Evolutionary conservation across 2,113 vertebrate species (phyloP), one percentile per base, ranked within the genome.

Genomic region (Polyodon spathula): DNA sequence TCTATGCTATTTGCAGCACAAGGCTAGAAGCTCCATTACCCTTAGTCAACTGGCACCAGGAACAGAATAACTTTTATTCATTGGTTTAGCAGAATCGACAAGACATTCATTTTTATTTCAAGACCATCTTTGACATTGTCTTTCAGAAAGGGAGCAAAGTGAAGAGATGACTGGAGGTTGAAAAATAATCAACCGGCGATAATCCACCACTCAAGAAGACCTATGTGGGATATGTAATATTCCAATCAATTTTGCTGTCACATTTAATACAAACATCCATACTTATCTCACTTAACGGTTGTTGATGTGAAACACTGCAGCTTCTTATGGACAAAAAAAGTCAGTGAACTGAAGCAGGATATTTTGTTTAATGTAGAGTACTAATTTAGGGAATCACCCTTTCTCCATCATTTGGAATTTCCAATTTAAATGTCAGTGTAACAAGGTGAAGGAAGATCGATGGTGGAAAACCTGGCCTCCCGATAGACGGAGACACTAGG

Each of bases 41-140:
- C 63, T 70, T 61, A 60, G 60, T 66, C 60, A 68, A 63, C 61
- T 58, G 56, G 53, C 46, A 55, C 63, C 57, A 61, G 57, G 48
- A 59, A 50, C 44, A 50, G 62, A 66, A 65, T 42, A 55, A 54
- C 54, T 56, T 16, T 40, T 16, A 52, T 61, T 63, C 17, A 12
- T 63, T 67, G 59, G 41, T 38, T 40, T 56, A 40, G 55, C 41
- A 48, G 48, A 46, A 51, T 10, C 44, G 37, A 60, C 40, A 54
- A 66, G 50, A 39, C 12, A 11, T 55, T 43, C 37, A 59, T 37
- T 39, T 43, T 38, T n/a, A 41, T 58, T 59, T 61, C 59, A 37
- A 55, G 55, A 54, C 42, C 46, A 64, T 44, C 56, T 14, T 5
- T 37, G 39, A 58, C 9, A 17, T 50, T 50, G 5, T 12, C 46